Base-by-base conservation (phyloP, 2,113 vertebrate species). In the Pygoscelis antarcticus region DNA sequence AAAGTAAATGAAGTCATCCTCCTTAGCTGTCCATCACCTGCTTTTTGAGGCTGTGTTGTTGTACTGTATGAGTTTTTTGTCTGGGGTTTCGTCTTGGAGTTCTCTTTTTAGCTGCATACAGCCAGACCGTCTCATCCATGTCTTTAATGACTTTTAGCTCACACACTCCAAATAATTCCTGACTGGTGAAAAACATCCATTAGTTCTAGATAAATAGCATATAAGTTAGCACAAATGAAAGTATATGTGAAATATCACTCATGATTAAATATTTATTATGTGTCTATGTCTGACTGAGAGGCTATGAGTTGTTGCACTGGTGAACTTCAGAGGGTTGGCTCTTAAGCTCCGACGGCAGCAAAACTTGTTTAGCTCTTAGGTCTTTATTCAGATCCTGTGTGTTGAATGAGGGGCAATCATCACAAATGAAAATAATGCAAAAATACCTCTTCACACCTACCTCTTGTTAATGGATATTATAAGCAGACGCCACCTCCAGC, bases 401-500 rank as follows among this genome's bases (percentile, higher is more conserved):
- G 29, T 69, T 52, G 36, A 2, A 69, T 83, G 34, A 83, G 34
- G 11, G 14, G 17, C 36, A 68, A 21, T 44, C 15, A 68, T 46
- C 36, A 51, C 32, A 66, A 58, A 55, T 66, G 14, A 71, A 81
- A 86, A 49, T n/a, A 81, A 40, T 19, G 57, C 12, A 70, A 70
- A 78, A 76, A 76, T 54, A 36, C 52, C 34, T 47, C 38, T 65
- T 85, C 58, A 30, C 13, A 27, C 5, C 58, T 49, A 19, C 38
- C 12, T 61, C 65, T 72, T 78, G 4, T 68, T 68, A 57, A 83
- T 38, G n/a, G 16, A 5, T 44, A 23, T 72, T 61, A 10, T 22
- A 62, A 78, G 4, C 8, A 58, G 38, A 64, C 0, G 0, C 17
- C 13, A 34, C 13, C 20, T 49, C 16, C 16, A 54, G 32, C 38